Evolutionary conservation across 2,797 vertebrate species (phyloP).

Genomic region (Paedocypris micromegethes): DNA sequence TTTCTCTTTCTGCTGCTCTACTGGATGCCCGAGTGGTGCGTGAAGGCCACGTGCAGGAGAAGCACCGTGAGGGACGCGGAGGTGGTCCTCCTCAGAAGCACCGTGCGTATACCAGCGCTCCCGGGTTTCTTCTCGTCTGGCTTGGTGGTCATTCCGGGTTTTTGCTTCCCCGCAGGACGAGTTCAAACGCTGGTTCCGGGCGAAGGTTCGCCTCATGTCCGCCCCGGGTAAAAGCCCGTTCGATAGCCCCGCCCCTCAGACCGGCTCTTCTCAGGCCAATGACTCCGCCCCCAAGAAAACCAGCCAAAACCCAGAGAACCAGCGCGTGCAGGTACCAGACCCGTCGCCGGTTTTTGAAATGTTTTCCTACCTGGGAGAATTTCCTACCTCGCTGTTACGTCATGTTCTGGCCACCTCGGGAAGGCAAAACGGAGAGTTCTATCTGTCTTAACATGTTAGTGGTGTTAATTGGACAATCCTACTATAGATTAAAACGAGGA

Average conservation of each 20-base stretch:
- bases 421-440: too few relatives aligned
- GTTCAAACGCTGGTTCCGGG: conserved; percentile 92
- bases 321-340: conserved; percentile 63
- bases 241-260: conserved; percentile 70
- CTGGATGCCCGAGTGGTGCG: conserved; percentile 98
- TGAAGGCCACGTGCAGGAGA: conserved; percentile 84
- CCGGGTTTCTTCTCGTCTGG: neutral
- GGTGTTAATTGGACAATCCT: too few relatives aligned
- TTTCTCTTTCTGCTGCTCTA: conserved; percentile 96
- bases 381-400: too few relatives aligned
- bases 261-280: conserved; percentile 71
- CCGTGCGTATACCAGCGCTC: conserved; percentile 65
- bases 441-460: too few relatives aligned
- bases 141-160: neutral
- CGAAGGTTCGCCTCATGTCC: conserved; percentile 83
- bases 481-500: too few relatives aligned
- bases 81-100: conserved; percentile 88
- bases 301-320: conserved; percentile 66
- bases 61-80: conserved; percentile 77
- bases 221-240: conserved; percentile 77
- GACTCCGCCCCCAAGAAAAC: conserved; percentile 71
- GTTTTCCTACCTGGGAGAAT: too few relatives aligned
- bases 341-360: too few relatives aligned
- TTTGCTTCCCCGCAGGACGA: conserved; percentile 75
- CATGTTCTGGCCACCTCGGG: too few relatives aligned